phyloP scores from a whole-genome alignment of 2,797 vertebrate species.

The Xiphorhynchus erythropygius region DNA sequence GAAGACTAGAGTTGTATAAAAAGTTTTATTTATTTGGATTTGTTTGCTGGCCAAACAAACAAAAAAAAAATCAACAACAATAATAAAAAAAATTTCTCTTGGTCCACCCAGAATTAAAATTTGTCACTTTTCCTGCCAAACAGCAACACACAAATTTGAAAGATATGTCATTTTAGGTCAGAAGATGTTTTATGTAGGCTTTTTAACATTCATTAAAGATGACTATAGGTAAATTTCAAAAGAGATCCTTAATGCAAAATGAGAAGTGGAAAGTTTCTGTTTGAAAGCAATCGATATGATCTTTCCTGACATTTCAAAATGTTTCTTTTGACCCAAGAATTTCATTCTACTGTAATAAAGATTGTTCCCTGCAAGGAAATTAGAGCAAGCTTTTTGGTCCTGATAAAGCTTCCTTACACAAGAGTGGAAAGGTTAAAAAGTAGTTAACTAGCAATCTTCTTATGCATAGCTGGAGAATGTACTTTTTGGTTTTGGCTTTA shows the following conservation, averaged over 20 bases:
- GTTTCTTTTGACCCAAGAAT: background rate
- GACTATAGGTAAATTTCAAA: constrained; percentile 1
- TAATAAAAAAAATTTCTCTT: constrained; percentile 36
- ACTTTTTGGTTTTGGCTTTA: background rate
- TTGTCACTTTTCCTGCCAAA: constrained; percentile 16
- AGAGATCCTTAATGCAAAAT: background rate
- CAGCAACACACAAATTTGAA: background rate
- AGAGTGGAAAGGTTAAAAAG: background rate
- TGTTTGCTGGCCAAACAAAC: background rate
- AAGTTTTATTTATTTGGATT: constrained; percentile 1
- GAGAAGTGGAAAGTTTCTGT: background rate
- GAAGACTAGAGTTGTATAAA: background rate
- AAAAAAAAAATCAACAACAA: background rate
- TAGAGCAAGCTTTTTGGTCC: background rate
- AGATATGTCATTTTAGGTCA: constrained; percentile 29
- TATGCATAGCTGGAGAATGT: background rate
- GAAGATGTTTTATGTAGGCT: background rate
- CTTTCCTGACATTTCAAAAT: background rate
- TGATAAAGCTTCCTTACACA: background rate
- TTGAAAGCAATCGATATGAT: background rate
- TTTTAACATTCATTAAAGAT: background rate
- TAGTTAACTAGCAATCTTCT: background rate
- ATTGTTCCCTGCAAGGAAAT: background rate
- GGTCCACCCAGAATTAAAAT: constrained; percentile 36
- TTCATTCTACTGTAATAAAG: background rate